Percentiles rank a stretch among this genome's conserved stretches.
phyloP scores from a whole-genome alignment of 2,797 vertebrate genomes.

The Sebastes melanostomus region DNA sequence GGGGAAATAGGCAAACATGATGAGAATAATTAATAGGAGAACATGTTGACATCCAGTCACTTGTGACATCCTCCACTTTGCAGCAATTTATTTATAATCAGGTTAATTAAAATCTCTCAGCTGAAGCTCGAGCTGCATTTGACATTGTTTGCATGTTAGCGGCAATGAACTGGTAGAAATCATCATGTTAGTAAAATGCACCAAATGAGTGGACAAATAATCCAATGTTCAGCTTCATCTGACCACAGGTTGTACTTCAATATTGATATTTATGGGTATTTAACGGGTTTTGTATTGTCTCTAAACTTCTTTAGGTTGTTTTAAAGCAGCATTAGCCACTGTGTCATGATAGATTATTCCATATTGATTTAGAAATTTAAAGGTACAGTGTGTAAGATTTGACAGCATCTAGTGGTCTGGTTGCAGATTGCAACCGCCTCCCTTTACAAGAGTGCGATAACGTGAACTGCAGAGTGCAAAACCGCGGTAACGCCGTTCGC shows the following conservation, averaged over 20 bases:
- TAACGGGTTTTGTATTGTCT: not conserved
- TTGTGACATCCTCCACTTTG: constrained; percentile 23
- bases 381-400: not conserved
- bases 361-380: not conserved
- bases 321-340: not conserved
- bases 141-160: not conserved
- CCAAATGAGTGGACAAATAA: not conserved
- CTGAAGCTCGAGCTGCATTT: not conserved
- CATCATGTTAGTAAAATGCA: not conserved
- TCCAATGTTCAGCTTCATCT: not conserved
- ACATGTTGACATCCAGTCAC: constrained; percentile 15
- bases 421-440: too few species aligned
- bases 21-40: constrained; percentile 30
- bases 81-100: constrained; percentile 30
- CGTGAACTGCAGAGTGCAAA: too few species aligned
- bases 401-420: too few species aligned
- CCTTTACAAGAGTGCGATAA: too few species aligned
- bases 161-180: not conserved
- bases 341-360: not conserved
- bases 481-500: too few species aligned
- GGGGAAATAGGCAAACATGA: not conserved
- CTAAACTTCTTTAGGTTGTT: not conserved
- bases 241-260: not conserved
- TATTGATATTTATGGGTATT: not conserved
- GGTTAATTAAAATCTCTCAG: constrained; percentile 37